Percentiles rank a stretch among this genome's conserved stretches.
phyloP scores from a whole-genome alignment of 2,797 vertebrate species.

The Myotis findleyi region DNA sequence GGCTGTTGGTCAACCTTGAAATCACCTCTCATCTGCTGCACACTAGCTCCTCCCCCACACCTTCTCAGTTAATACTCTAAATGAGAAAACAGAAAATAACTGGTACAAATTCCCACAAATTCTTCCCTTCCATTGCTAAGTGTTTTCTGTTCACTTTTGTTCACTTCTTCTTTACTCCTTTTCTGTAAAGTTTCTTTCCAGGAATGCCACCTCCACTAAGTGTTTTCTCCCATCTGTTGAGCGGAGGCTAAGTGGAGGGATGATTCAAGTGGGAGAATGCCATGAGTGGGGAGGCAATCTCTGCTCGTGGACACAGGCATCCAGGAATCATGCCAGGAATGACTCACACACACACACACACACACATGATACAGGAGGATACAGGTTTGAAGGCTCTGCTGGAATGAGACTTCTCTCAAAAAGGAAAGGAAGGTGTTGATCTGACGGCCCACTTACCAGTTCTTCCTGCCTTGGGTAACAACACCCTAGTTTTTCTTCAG shows the following conservation, averaged over 20 bases:
- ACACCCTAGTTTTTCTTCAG: background rate
- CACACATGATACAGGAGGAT: background rate
- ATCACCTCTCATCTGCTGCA: background rate
- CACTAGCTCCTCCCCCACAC: too few species aligned
- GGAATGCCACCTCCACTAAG: background rate
- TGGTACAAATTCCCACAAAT: background rate
- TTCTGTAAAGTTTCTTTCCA: constrained; percentile 24
- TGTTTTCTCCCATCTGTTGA: background rate
- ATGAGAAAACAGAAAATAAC: background rate
- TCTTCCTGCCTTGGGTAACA: background rate
- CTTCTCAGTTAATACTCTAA: background rate
- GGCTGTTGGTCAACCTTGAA: background rate
- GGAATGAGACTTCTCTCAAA: background rate
- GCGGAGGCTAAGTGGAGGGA: background rate
- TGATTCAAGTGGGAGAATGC: background rate
- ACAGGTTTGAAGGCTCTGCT: background rate
- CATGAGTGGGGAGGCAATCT: background rate
- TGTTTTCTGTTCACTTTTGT: background rate
- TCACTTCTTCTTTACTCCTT: background rate
- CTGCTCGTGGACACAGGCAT: background rate
- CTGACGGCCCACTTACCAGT: background rate
- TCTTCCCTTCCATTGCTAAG: background rate
- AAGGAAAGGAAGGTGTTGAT: background rate
- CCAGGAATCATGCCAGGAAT: background rate
- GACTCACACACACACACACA: background rate